Conservation (phyloP, 2,888 invertebrate species). For the Syrphus vitripennis region DNA sequence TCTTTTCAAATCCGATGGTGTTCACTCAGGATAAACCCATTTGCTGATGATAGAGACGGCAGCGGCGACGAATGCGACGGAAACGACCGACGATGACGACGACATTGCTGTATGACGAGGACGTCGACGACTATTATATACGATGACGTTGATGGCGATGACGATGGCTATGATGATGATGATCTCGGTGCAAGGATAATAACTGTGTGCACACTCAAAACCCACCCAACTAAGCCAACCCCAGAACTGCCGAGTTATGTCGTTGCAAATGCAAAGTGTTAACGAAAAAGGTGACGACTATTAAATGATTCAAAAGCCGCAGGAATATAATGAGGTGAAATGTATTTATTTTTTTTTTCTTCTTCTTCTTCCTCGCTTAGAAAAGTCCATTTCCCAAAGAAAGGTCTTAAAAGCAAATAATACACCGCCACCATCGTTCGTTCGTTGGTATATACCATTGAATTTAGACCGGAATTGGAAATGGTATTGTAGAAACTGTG, state of each 20-base stretch:
- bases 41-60: slow-evolving; percentile 46
- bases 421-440: neutral
- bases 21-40: slow-evolving; percentile 57
- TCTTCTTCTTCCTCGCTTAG: no score
- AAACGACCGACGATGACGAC: neutral
- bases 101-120: neutral
- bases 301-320: slow-evolving; percentile 80
- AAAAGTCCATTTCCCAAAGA: slow-evolving; percentile 45
- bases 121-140: no score
- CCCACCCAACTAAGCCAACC: neutral
- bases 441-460: slow-evolving; percentile 29
- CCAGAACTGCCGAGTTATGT: neutral
- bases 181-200: slow-evolving; percentile 46
- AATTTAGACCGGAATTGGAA: slow-evolving; percentile 16
- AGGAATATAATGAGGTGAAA: slow-evolving; percentile 76
- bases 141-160: slow-evolving; percentile 1
- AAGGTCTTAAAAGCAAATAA: slow-evolving; percentile 43
- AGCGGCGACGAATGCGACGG: neutral
- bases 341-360: slow-evolving; percentile 67
- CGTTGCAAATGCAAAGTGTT: slow-evolving; percentile 61
- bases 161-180: no score
- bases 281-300: slow-evolving; percentile 77
- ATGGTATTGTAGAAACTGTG: neutral
- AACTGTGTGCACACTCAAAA: slow-evolving; percentile 6
- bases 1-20: slow-evolving; percentile 13